Evolutionary conservation across 1,140 invertebrate species (phyloP).

Genomic region (Solenopsis invicta): DNA sequence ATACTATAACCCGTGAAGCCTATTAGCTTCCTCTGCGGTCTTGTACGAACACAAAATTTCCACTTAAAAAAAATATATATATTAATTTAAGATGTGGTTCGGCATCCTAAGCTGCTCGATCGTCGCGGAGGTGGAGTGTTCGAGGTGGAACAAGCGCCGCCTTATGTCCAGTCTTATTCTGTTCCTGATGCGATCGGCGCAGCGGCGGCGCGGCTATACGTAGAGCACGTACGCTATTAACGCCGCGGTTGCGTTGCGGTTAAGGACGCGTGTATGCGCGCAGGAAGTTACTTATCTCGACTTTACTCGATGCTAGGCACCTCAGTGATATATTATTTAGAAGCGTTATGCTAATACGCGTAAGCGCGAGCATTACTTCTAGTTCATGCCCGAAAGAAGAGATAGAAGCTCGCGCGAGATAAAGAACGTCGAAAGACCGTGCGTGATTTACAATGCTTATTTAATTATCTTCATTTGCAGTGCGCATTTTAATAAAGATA

Average conservation of each 20-base stretch:
- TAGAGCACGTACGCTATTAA: conserved; percentile 67
- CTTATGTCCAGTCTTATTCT: conserved; percentile 43
- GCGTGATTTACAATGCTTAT: conserved; percentile 15
- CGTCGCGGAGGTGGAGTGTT: not conserved
- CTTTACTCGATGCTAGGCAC: conserved; percentile 70
- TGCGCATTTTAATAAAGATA: conserved; percentile 4
- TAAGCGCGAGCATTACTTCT: conserved; percentile 64
- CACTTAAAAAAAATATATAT: not conserved
- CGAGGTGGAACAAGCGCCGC: conserved; percentile 22
- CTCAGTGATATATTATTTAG: conserved; percentile 80
- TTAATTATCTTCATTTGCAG: conserved; percentile 25
- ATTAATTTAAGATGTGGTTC: not conserved
- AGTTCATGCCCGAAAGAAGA: conserved; percentile 29
- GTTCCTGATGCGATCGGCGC: conserved; percentile 65
- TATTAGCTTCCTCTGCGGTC: not conserved
- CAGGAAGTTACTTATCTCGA: conserved; percentile 80
- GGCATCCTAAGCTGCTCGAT: conserved; percentile 3
- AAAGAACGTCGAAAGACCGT: conserved; percentile 1
- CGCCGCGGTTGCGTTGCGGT: conserved; percentile 67
- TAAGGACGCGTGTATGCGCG: conserved; percentile 61
- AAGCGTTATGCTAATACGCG: conserved; percentile 80
- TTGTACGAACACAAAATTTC: not conserved
- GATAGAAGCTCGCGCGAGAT: conserved; percentile 13
- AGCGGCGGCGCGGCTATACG: conserved; percentile 40
- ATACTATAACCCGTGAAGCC: not conserved